A percentile compares a stretch with the other conserved stretches of the same genome.
Conservation (phyloP, 2,888 invertebrate genomes). For the Drepanosiphum platanoidis region DNA sequence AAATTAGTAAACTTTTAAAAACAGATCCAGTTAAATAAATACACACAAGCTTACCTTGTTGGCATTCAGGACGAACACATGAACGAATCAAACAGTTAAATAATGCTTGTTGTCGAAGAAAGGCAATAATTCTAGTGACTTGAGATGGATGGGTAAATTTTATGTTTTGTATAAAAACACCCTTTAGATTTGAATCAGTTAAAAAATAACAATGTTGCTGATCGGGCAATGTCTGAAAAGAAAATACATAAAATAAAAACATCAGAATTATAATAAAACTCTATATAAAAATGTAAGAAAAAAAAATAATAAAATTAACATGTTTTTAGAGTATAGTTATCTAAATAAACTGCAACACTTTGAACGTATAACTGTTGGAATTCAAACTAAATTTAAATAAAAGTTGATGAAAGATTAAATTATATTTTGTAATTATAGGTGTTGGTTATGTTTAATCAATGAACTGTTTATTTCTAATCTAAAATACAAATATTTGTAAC, state of each 20-base stretch:
- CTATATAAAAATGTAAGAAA: too few relatives aligned
- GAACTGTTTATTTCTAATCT: too few relatives aligned
- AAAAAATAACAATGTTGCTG: constrained; percentile 94
- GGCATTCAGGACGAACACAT: constrained; percentile 85
- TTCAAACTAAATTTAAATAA: too few relatives aligned
- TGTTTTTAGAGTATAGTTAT: too few relatives aligned
- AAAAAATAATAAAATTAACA: background rate
- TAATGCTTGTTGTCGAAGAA: constrained; percentile 87
- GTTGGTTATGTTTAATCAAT: too few relatives aligned
- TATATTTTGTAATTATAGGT: too few relatives aligned
- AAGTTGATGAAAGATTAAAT: too few relatives aligned
- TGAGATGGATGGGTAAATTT: constrained; percentile 95
- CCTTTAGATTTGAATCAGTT: constrained; percentile 83
- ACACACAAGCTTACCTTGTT: constrained; percentile 79
- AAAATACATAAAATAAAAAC: constrained; percentile 38
- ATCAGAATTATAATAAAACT: too few relatives aligned
- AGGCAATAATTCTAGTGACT: constrained; percentile 85
- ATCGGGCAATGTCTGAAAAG: constrained; percentile 83
- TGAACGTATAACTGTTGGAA: too few relatives aligned
- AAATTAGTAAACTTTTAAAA: background rate
- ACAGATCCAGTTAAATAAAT: too few relatives aligned
- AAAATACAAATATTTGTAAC: too few relatives aligned
- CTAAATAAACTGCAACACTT: too few relatives aligned
- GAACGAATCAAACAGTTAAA: constrained; percentile 90
- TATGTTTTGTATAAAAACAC: constrained; percentile 80